Evolutionary conservation across 2,113 vertebrate genomes (phyloP).

Genomic region (Hippocampus mohnikei): DNA sequence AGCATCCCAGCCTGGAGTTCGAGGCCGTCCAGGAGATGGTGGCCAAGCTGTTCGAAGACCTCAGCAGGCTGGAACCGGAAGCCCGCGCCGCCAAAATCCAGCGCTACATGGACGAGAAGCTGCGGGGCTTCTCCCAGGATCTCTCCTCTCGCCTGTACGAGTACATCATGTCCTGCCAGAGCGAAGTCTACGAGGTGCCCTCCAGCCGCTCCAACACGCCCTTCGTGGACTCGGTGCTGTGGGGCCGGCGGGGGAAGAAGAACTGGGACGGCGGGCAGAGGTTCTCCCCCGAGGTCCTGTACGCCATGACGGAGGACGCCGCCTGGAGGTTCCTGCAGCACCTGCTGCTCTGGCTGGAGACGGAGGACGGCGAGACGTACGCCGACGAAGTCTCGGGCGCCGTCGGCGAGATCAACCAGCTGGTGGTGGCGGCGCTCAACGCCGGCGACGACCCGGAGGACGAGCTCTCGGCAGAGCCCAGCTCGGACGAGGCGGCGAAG

Average conservation of each 20-base stretch:
- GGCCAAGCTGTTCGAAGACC: neutral
- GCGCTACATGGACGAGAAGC: conserved; percentile 9
- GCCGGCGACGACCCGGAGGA: neutral
- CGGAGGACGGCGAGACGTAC: neutral
- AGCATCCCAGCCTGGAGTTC: neutral
- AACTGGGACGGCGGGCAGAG: conserved; percentile 6
- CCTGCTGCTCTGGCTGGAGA: conserved; percentile 3
- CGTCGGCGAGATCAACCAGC: conserved; percentile 8
- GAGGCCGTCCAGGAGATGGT: conserved; percentile 3
- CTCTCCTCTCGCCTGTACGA: conserved; percentile 7
- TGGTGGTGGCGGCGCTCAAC: conserved; percentile 2
- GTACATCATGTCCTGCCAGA: conserved; percentile 6
- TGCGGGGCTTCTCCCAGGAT: neutral
- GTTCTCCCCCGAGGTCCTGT: conserved; percentile 6
- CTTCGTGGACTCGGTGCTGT: conserved; percentile 2
- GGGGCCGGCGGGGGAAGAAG: conserved; percentile 3
- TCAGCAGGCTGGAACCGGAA: neutral
- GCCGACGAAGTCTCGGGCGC: conserved; percentile 2
- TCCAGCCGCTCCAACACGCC: conserved; percentile 7
- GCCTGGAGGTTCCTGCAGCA: conserved; percentile 8
- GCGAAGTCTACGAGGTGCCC: conserved; percentile 2
- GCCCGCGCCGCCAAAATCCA: neutral
- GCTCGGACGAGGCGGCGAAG: neutral
- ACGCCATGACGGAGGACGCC: conserved; percentile 8
- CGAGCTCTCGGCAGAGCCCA: neutral